Conservation (phyloP, 2,797 vertebrate species). For the Toxotes lorentzi region DNA sequence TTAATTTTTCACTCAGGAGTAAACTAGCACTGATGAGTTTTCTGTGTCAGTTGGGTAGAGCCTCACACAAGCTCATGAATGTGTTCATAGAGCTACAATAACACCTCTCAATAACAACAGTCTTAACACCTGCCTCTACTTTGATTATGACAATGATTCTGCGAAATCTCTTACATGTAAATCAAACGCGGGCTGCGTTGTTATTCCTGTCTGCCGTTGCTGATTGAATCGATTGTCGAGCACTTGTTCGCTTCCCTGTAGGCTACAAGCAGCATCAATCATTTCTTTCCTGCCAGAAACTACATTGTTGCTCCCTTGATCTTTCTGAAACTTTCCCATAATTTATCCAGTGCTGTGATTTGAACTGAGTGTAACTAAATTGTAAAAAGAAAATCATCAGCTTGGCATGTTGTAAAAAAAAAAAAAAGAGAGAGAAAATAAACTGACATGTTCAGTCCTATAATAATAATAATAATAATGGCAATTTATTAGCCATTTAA, state of each 20-base stretch:
- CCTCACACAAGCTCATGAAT: neutral
- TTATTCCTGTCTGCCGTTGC: slow-evolving; percentile 51
- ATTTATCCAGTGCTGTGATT: slow-evolving; percentile 54
- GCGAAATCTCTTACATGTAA: slow-evolving; percentile 45
- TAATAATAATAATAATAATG: slow-evolving; percentile 4
- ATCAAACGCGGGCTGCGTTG: slow-evolving; percentile 47
- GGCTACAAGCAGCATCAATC: slow-evolving; percentile 74
- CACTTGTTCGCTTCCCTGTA: slow-evolving; percentile 59
- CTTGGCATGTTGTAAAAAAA: slow-evolving; percentile 28
- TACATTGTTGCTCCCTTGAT: slow-evolving; percentile 41
- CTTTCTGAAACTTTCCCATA: slow-evolving; percentile 59
- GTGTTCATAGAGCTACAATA: slow-evolving; percentile 13
- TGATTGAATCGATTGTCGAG: slow-evolving; percentile 68
- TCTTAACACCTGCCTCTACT: slow-evolving; percentile 22
- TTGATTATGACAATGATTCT: slow-evolving; percentile 59
- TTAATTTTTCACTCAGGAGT: slow-evolving; percentile 17
- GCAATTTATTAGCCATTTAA: slow-evolving; percentile 1
- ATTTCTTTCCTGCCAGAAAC: slow-evolving; percentile 56
- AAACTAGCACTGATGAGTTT: slow-evolving; percentile 8
- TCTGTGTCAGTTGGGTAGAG: neutral
- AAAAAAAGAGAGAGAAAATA: no score
- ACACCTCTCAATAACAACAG: no score
- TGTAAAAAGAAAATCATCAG: slow-evolving; percentile 34
- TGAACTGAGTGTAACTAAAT: slow-evolving; percentile 15
- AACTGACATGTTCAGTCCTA: slow-evolving; percentile 14